Percentiles rank a stretch among this genome's conserved stretches.
phyloP scores from a whole-genome alignment of 2,113 vertebrate genomes.

The Festucalex cinctus region DNA sequence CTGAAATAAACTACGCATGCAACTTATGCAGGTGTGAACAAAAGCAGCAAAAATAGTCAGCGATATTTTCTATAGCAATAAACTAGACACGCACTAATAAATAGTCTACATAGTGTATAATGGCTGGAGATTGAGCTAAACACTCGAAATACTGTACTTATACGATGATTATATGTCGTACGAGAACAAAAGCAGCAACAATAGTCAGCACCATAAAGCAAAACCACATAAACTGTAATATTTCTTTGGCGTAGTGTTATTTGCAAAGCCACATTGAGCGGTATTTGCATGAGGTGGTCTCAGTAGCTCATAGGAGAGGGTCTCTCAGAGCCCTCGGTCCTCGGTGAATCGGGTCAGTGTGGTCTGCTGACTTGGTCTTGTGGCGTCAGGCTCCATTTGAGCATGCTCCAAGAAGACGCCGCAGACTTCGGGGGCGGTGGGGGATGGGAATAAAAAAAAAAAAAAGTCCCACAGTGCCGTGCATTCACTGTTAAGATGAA shows the following conservation, averaged over 20 bases:
- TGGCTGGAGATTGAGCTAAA: no score
- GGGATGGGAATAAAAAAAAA: constrained; percentile 21
- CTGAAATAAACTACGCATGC: no score
- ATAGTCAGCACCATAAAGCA: background rate
- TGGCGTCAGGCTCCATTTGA: constrained; percentile 66
- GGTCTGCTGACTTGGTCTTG: constrained; percentile 58
- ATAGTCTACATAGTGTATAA: no score
- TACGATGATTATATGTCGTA: background rate
- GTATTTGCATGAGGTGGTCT: constrained; percentile 30
- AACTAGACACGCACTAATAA: no score
- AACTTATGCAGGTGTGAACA: no score
- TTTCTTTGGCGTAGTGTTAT: background rate
- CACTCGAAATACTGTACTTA: background rate
- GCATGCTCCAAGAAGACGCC: constrained; percentile 50
- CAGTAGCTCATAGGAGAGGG: constrained; percentile 18
- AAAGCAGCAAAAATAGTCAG: no score
- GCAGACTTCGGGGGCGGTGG: constrained; percentile 34
- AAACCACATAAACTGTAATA: background rate
- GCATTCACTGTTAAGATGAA: constrained; percentile 62
- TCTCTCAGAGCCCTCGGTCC: constrained; percentile 29
- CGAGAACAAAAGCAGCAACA: background rate
- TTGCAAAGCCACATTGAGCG: constrained; percentile 15
- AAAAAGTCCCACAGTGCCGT: constrained; percentile 62
- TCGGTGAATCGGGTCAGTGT: constrained; percentile 65
- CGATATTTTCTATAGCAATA: no score